phyloP scores from a whole-genome alignment of 2,113 vertebrate genomes.

The Alligator mississippiensis region DNA sequence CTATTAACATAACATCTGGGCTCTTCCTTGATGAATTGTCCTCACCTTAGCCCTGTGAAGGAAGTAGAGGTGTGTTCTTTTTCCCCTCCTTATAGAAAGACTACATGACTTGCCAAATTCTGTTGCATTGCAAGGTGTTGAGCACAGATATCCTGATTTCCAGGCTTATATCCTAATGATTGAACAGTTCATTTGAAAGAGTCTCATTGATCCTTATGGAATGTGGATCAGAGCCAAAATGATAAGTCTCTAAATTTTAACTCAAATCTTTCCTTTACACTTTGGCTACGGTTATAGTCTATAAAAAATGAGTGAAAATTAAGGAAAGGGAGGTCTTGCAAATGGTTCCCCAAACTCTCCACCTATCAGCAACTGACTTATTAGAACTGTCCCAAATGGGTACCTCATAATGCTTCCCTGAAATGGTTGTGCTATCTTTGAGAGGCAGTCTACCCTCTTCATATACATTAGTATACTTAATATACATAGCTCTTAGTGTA shows the following conservation, averaged over 20 bases:
- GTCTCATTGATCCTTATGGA: background rate
- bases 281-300: background rate
- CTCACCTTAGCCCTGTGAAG: background rate
- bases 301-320: too few species aligned
- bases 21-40: background rate
- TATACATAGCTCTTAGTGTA: background rate
- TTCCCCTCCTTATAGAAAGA: too few species aligned
- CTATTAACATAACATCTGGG: background rate
- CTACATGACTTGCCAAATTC: background rate
- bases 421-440: background rate
- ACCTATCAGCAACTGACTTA: background rate
- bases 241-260: background rate
- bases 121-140: background rate
- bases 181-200: background rate
- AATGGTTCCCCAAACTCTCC: too few species aligned
- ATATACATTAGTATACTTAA: too few species aligned
- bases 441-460: background rate
- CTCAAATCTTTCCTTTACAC: background rate
- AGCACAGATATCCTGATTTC: background rate
- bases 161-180: background rate
- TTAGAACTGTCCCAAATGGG: background rate
- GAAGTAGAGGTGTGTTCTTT: background rate
- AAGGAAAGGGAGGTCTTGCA: too few species aligned
- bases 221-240: constrained; percentile 14
- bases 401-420: background rate